Evolutionary conservation across 2,113 vertebrate genomes (phyloP).

Genomic region (Haplochromis burtoni): DNA sequence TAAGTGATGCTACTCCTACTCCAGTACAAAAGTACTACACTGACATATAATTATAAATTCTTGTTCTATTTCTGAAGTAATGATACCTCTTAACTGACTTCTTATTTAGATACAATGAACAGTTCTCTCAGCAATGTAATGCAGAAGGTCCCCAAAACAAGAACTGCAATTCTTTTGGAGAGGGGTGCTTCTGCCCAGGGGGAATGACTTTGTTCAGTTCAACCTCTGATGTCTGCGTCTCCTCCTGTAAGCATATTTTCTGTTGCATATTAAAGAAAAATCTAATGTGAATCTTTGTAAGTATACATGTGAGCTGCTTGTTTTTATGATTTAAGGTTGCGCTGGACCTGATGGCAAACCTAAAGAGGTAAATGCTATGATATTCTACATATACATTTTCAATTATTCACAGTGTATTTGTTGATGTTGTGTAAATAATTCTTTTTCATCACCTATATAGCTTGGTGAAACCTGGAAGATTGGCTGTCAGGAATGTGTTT

Average conservation of each 20-base stretch:
- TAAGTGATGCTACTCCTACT: background rate
- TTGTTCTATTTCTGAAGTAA: background rate
- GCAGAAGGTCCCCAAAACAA: background rate
- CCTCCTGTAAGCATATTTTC: constrained; percentile 49
- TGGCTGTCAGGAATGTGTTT: constrained; percentile 74
- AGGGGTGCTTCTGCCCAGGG: constrained; percentile 84
- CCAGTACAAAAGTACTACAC: background rate
- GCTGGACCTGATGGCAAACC: constrained; percentile 74
- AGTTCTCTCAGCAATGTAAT: background rate
- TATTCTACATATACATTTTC: background rate
- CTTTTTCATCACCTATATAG: constrained; percentile 50
- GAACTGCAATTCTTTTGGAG: constrained; percentile 12
- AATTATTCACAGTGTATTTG: background rate
- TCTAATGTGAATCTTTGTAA: background rate
- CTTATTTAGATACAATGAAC: constrained; percentile 47
- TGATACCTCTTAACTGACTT: background rate
- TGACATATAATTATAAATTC: background rate
- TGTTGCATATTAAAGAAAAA: background rate
- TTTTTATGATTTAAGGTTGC: constrained; percentile 68
- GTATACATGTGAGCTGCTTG: background rate
- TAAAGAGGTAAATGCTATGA: constrained; percentile 50
- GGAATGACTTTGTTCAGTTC: constrained; percentile 41
- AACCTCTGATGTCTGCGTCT: constrained; percentile 54
- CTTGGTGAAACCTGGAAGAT: constrained; percentile 73
- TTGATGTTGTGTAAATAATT: background rate